Conservation (phyloP, 2,797 vertebrate species). For the Sarcophilus harrisii region DNA sequence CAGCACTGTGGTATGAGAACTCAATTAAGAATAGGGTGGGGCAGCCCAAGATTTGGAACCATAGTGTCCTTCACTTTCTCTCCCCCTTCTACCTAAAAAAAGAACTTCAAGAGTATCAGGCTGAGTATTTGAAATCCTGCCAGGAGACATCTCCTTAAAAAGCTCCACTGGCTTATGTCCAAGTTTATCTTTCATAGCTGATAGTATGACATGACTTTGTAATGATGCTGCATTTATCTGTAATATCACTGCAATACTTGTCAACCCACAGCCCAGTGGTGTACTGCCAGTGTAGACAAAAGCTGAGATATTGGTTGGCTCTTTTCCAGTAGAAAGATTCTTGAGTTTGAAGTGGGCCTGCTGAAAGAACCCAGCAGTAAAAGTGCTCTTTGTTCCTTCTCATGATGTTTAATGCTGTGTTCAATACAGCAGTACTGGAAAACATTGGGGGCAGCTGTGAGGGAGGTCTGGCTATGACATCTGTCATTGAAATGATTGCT, state of each 20-base stretch:
- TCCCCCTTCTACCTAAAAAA: background rate
- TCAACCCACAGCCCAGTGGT: background rate
- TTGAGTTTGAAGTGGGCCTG: background rate
- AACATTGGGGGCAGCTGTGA: conserved; percentile 12
- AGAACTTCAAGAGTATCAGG: background rate
- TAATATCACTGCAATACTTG: background rate
- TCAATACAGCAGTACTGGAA: conserved; percentile 30
- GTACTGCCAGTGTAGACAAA: background rate
- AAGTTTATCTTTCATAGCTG: background rate
- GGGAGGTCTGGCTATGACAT: background rate
- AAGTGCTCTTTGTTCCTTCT: conserved; percentile 5
- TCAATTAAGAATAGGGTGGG: background rate
- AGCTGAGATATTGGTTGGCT: background rate
- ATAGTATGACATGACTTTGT: background rate
- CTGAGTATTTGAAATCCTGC: background rate
- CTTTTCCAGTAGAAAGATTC: background rate
- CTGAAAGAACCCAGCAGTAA: background rate
- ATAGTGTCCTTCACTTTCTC: background rate
- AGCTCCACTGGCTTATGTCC: background rate
- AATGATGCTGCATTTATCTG: background rate
- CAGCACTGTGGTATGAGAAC: conserved; percentile 12
- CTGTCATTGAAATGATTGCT: background rate
- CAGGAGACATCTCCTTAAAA: conserved; percentile 21
- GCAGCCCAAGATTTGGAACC: background rate
- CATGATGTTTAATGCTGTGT: background rate